A percentile compares a stretch with the other conserved stretches of the same genome.
Conservation (phyloP, 1,140 invertebrate species). For the Anastatus disparis region DNA sequence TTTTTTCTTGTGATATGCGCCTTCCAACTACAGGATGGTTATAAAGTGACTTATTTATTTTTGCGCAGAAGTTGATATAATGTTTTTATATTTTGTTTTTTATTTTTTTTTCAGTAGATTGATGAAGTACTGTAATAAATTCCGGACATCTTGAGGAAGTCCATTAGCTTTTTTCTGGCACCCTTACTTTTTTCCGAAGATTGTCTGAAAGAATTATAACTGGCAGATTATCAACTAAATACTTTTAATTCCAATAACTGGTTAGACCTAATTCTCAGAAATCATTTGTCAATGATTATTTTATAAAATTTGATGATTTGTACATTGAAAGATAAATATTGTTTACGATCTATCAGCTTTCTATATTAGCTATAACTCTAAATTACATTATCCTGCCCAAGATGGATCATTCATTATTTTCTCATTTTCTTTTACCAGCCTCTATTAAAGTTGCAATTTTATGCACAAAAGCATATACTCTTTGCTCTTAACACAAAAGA, state of each 20-base stretch:
- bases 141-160: constrained; percentile 14
- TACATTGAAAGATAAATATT: too few species aligned
- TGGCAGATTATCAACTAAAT: constrained; percentile 5
- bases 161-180: constrained; percentile 21
- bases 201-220: constrained; percentile 20
- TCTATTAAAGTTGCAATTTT: constrained; percentile 8
- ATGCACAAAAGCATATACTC: background rate
- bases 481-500: constrained; percentile 12
- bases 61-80: constrained; percentile 6
- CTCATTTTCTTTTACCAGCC: constrained; percentile 2
- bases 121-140: constrained; percentile 27
- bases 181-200: background rate
- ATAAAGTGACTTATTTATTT: constrained; percentile 37
- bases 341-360: too few species aligned
- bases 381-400: background rate
- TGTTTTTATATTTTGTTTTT: background rate
- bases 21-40: background rate
- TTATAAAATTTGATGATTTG: too few species aligned
- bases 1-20: background rate
- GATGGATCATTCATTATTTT: constrained; percentile 1
- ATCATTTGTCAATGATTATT: too few species aligned
- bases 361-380: too few species aligned
- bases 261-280: background rate
- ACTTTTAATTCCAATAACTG: background rate
- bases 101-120: constrained; percentile 4